Evolutionary conservation across 2,888 invertebrate species (phyloP).

Genomic region (Leptinotarsa peninsularis): DNA sequence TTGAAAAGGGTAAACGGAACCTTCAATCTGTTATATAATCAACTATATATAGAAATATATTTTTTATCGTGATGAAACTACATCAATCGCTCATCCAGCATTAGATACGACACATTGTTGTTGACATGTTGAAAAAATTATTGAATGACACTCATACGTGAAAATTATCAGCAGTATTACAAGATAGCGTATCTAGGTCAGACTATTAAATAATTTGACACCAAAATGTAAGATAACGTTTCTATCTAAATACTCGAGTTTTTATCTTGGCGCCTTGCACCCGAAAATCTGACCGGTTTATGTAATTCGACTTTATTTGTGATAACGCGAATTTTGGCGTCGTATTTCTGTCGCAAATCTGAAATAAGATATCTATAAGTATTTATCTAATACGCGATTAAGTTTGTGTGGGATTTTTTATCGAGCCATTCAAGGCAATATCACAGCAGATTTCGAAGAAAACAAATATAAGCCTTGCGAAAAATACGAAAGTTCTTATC

Average conservation of each 20-base stretch:
- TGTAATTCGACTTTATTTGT: not conserved
- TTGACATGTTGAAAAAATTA: not conserved
- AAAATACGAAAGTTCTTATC: no score
- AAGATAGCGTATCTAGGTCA: not conserved
- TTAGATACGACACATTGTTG: slow-evolving; percentile 1
- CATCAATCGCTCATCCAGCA: not conserved
- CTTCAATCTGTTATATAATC: no score
- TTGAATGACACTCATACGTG: not conserved
- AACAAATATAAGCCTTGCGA: no score
- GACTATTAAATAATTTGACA: not conserved
- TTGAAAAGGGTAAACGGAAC: no score
- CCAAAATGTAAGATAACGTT: not conserved
- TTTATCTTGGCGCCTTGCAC: slow-evolving; percentile 7
- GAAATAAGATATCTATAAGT: not conserved
- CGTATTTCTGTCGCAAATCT: not conserved
- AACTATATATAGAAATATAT: no score
- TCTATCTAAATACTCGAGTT: not conserved
- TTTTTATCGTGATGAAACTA: not conserved
- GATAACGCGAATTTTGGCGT: not conserved
- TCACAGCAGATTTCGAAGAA: no score
- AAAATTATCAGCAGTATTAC: not conserved
- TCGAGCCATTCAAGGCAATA: not conserved
- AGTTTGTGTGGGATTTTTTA: not conserved
- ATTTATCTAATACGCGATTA: no score
- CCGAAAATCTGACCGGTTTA: slow-evolving; percentile 1